Evolutionary conservation across 2,113 vertebrate genomes (phyloP), one percentile per base, ranked within the genome.

Genomic region (Macquaria australasica): DNA sequence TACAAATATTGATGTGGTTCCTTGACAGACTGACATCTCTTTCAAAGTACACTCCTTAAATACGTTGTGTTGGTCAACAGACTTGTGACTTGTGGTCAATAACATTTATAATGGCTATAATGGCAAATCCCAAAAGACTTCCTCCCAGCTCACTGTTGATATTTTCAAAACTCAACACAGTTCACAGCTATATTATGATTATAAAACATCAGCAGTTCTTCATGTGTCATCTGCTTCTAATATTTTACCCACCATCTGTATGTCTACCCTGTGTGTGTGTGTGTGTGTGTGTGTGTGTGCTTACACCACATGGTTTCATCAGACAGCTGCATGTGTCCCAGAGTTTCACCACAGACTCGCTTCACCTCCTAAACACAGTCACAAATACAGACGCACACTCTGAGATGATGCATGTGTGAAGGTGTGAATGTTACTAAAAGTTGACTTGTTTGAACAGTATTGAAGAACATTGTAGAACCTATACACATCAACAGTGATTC

Each of bases 271-370:
- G 28, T 25, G 55, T 60, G 45, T 51, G 23, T 55, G 41, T 39
- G 16, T 16, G 45, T 63, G 48, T 62, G 28, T 62, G 4, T 37
- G 62, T 77, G 56, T 78, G 75, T 82, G 71, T 18, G 53, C n/a
- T 48, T 21, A 8, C 43, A 66, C 55, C 79, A 78, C 56, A 45
- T 73, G 83, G 23, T 85, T 88, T 74, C 51, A 50, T 63, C 31
- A 16, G 18, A 77, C 85, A 86, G 87, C 87, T 91, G 87, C 68
- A 41, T 45, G 59, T 18, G 16, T 89, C 83, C 83, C 91, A 88
- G 43, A 87, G 37, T 53, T 75, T 56, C 71, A 45, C 28, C 37
- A 34, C 34, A 28, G 16, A 85, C 64, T 25, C 37, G 4, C 16
- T 15, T 48, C 43, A 77, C 73, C 66, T 81, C 55, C 66, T 28